Evolutionary conservation across 2,113 vertebrate species (phyloP).

Genomic region (Crocuta crocuta): DNA sequence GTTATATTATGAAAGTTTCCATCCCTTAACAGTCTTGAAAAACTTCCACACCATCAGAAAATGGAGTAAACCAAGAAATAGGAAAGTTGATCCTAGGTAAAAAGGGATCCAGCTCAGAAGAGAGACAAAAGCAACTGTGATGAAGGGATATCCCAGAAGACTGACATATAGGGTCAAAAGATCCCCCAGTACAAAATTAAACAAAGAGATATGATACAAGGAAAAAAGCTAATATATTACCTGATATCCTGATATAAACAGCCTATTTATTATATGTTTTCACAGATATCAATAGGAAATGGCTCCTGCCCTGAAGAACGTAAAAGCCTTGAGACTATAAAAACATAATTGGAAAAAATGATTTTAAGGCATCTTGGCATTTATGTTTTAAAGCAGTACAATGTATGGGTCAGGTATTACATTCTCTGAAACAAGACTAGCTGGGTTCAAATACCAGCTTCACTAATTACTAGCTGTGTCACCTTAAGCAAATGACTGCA

Average conservation of each 20-base stretch:
- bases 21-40: not conserved
- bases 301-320: not conserved
- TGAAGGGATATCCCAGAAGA: not conserved
- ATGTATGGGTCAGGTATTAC: not conserved
- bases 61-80: not conserved
- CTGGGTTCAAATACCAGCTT: not conserved
- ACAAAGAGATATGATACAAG: not conserved
- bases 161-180: not conserved
- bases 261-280: not conserved
- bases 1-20: not conserved
- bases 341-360: not conserved
- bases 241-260: too few species aligned
- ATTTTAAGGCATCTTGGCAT: not conserved
- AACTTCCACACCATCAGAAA: not conserved
- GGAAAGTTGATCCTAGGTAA: not conserved
- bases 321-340: not conserved
- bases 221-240: not conserved
- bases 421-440: not conserved
- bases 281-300: not conserved
- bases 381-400: not conserved
- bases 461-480: not conserved
- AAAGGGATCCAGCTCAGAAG: not conserved
- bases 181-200: not conserved
- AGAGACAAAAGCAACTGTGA: not conserved
- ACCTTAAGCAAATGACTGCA: not conserved